phyloP scores from a whole-genome alignment of 2,797 vertebrate genomes.

The Microhierax caerulescens region DNA sequence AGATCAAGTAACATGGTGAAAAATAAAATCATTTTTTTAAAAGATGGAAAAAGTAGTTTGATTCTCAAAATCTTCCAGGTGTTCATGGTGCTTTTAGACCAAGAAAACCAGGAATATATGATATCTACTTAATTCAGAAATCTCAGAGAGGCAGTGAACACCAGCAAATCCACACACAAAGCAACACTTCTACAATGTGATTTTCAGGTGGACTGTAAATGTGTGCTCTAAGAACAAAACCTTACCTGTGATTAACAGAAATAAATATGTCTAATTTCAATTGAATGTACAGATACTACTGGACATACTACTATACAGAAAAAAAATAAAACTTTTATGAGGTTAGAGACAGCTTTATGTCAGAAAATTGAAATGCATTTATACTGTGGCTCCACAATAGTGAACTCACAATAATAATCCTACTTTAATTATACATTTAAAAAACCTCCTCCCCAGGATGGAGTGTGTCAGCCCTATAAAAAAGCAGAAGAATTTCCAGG shows the following conservation, averaged over 20 bases:
- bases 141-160: background rate
- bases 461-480: background rate
- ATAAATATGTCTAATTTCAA: background rate
- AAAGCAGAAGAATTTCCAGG: background rate
- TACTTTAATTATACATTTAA: background rate
- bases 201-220: background rate
- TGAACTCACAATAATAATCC: background rate
- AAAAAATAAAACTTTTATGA: background rate
- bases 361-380: background rate
- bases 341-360: background rate
- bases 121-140: background rate
- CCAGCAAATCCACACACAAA: background rate
- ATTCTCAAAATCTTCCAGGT: background rate
- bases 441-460: background rate
- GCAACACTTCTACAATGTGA: background rate
- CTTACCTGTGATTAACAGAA: background rate
- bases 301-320: background rate
- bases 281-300: background rate
- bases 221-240: background rate
- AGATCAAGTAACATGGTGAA: background rate
- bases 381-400: background rate
- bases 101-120: background rate
- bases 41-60: background rate
- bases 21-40: background rate
- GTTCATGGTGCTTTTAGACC: background rate